phyloP scores from a whole-genome alignment of 2,888 invertebrate genomes.

The Leptogaster cylindrica region DNA sequence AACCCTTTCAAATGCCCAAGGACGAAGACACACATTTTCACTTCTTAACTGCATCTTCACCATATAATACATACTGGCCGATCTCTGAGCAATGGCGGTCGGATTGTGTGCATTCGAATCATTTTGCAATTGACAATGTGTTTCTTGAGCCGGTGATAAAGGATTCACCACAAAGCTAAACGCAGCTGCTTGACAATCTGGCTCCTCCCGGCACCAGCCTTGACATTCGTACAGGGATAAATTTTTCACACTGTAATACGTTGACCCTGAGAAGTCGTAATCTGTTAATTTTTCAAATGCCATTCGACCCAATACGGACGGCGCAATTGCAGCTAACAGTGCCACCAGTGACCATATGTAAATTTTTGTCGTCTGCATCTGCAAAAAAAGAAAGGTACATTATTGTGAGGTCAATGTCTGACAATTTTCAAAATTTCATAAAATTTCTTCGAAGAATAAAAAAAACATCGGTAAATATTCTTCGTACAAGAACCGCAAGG shows the following conservation, averaged over 20 bases:
- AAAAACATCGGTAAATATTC: slow-evolving; percentile 11
- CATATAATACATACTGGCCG: slow-evolving; percentile 94
- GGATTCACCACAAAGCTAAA: slow-evolving; percentile 95
- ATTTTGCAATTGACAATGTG: slow-evolving; percentile 88
- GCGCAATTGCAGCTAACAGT: slow-evolving; percentile 50
- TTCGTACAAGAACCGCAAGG: slow-evolving; percentile 13
- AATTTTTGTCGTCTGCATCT: slow-evolving; percentile 44
- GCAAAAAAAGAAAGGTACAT: slow-evolving; percentile 33
- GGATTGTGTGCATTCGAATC: slow-evolving; percentile 92
- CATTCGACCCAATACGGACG: slow-evolving; percentile 71
- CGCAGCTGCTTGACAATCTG: slow-evolving; percentile 89
- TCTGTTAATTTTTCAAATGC: slow-evolving; percentile 95
- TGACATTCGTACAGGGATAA: slow-evolving; percentile 92
- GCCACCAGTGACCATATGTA: slow-evolving; percentile 43
- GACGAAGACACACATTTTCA: slow-evolving; percentile 88
- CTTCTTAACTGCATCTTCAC: slow-evolving; percentile 85
- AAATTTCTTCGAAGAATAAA: slow-evolving; percentile 4
- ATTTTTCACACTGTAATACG: slow-evolving; percentile 91
- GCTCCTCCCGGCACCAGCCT: slow-evolving; percentile 92
- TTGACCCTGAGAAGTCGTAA: slow-evolving; percentile 87
- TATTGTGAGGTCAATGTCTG: slow-evolving; percentile 11
- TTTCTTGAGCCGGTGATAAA: slow-evolving; percentile 89
- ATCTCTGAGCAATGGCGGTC: slow-evolving; percentile 79
- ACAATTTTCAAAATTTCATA: slow-evolving; percentile 5
- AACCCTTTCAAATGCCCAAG: slow-evolving; percentile 92